These are phyloP conservation scores for Magallana gigas DNA, from an alignment of 1,140 invertebrate genomes.

Conservation along the genomic window DNA sequence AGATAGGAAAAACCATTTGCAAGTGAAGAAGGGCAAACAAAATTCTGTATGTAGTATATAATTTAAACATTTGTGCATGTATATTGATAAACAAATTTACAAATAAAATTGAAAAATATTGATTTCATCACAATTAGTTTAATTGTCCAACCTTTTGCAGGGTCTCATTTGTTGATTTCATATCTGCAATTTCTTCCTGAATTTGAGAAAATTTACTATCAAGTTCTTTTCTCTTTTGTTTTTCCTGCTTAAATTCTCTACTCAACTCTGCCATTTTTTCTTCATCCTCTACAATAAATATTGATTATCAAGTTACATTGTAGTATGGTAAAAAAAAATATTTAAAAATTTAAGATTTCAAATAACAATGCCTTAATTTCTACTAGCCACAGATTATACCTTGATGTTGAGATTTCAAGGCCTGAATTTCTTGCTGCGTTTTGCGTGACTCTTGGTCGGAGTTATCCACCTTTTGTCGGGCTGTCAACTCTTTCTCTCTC, in stretches of 20 bases:
- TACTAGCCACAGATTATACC: slow-evolving; percentile 56
- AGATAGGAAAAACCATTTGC: no score
- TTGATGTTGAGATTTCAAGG: slow-evolving; percentile 66
- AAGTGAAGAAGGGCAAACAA: no score
- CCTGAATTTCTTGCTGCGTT: slow-evolving; percentile 70
- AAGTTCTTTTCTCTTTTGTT: slow-evolving; percentile 65
- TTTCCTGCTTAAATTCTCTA: slow-evolving; percentile 69
- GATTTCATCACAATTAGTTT: no score
- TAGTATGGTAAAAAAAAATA: no score
- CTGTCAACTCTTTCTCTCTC: slow-evolving; percentile 71
- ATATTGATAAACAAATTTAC: no score
- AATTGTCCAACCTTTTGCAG: slow-evolving; percentile 69
- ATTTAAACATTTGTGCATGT: no score
- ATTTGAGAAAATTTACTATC: slow-evolving; percentile 68
- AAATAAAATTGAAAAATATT: no score
- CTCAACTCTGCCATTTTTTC: slow-evolving; percentile 66
- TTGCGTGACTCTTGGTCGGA: slow-evolving; percentile 57
- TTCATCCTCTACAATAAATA: slow-evolving; percentile 67
- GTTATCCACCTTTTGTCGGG: slow-evolving; percentile 68
- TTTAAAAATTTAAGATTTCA: no score
- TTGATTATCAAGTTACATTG: background rate
- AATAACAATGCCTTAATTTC: no score
- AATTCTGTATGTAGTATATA: no score
- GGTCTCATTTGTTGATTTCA: slow-evolving; percentile 67
- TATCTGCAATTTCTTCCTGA: slow-evolving; percentile 72